Base-by-base conservation (phyloP, 2,797 vertebrate species). In the Centropyge bicolor region DNA sequence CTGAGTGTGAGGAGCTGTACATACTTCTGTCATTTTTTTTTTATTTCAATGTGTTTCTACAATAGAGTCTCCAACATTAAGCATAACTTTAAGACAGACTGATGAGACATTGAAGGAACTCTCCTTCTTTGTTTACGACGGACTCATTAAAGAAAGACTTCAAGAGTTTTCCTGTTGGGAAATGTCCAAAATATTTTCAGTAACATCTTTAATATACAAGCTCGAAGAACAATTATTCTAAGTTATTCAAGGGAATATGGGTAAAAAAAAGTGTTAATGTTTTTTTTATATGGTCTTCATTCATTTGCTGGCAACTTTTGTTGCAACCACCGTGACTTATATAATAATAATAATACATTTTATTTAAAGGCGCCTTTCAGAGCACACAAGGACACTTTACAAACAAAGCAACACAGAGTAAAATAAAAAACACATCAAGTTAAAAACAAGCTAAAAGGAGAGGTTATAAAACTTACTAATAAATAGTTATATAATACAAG, bases 1-100 rank as follows among this genome's bases (percentile, higher is more conserved):
- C 12, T 9, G 43, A 36, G 31, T 22, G 38, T 35, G 43, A 76
- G 36, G 11, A 66, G 5, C 24, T 43, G 4, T 3, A 36, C 2
- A 17, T n/a, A 24, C 45, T 41, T 51, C 31, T 68, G 36, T 27
- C 27, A 2, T 27, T 0, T 13, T 31, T 49, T 24, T 51, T 14
- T 19, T 3, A 61, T 24, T 40, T 62, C 22, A 14, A 19, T 1
- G 19, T 40, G 48, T 52, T 62, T 41, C 63, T 22, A 59, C 48
- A 70, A 43, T 45, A 51, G 72, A 60, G 56, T 69, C 38, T 57
- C 57, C 45, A 0, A 70, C 5, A 4, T 24, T 38, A 52, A 57
- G 16, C 59, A 11, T 19, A 65, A 35, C 45, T 24, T 22, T 13
- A 45, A 52, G 43, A 57, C 49, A 27, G 6, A 24, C 16, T 52